Percentiles rank a stretch among this genome's conserved stretches.
Evolutionary conservation across 1,140 invertebrate species (phyloP).

Genomic region (Scaptomyza pallida): DNA sequence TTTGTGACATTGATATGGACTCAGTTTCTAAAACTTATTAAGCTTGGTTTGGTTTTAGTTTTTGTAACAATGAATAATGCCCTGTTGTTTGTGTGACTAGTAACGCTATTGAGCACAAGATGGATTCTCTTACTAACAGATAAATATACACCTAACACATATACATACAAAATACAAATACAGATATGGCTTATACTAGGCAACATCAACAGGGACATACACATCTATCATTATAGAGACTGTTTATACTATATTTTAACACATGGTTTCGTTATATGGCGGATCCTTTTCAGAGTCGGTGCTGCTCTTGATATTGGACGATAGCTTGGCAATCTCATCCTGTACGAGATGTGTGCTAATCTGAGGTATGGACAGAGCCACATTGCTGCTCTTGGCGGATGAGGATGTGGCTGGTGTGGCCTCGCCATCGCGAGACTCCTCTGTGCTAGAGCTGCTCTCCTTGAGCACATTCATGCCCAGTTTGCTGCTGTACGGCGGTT

Average conservation of each 20-base stretch:
- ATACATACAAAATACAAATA: conserved; percentile 12
- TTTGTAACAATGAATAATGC: not conserved
- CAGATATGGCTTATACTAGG: conserved; percentile 6
- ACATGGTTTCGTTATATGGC: conserved; percentile 84
- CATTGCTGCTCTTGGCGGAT: conserved; percentile 54
- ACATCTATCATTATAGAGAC: not conserved
- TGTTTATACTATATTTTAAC: conserved; percentile 49
- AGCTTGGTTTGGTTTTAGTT: conserved; percentile 7
- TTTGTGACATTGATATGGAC: conserved; percentile 46
- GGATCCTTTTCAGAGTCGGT: conserved; percentile 84
- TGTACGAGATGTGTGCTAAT: conserved; percentile 83
- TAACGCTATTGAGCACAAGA: conserved; percentile 45
- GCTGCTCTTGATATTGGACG: conserved; percentile 83
- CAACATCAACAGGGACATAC: conserved; percentile 25
- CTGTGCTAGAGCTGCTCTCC: conserved; percentile 83
- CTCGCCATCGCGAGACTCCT: conserved; percentile 73
- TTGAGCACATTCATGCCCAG: conserved; percentile 82
- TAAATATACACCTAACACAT: not conserved
- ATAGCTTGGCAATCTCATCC: conserved; percentile 83
- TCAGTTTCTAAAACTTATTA: conserved; percentile 33
- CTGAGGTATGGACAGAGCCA: conserved; percentile 67
- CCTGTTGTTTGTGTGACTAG: conserved; percentile 15
- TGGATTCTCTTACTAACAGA: conserved; percentile 33
- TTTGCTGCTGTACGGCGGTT: conserved; percentile 68
- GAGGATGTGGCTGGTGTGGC: conserved; percentile 28